These are phyloP conservation scores for Styela plicata DNA, from an alignment of 23 tunicate species.

Conservation along the genomic window DNA sequence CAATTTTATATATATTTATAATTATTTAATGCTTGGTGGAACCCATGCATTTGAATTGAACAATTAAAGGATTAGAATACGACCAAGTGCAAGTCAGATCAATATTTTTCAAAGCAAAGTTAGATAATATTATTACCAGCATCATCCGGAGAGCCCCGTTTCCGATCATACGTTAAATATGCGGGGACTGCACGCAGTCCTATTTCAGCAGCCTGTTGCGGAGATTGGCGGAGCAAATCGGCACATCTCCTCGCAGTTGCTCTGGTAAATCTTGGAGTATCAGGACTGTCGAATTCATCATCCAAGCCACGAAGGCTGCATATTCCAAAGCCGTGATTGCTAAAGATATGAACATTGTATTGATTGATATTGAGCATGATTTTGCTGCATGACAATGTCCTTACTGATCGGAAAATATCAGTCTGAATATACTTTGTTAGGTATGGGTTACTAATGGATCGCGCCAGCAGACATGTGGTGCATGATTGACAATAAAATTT, in stretches of 20 bases:
- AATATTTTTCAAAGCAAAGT: too few relatives aligned
- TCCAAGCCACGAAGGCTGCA: constrained; percentile 3
- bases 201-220: constrained; percentile 18
- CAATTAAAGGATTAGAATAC: too few relatives aligned
- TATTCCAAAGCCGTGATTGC: constrained; percentile 57
- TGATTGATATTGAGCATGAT: too few relatives aligned
- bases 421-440: not conserved
- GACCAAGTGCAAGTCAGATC: too few relatives aligned
- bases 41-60: too few relatives aligned
- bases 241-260: constrained; percentile 29
- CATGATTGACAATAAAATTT: too few relatives aligned
- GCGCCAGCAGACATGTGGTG: not conserved
- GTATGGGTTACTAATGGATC: not conserved
- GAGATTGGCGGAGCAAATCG: not conserved
- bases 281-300: not conserved
- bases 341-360: not conserved
- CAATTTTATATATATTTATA: too few relatives aligned
- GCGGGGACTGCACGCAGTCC: constrained; percentile 11
- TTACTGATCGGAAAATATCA: not conserved
- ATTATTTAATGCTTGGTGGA: not conserved
- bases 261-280: constrained; percentile 10
- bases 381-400: not conserved
- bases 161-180: not conserved
- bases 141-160: not conserved
- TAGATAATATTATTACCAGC: not conserved